Base-by-base conservation (phyloP, 2,888 invertebrate genomes). In the Ceramica pisi region DNA sequence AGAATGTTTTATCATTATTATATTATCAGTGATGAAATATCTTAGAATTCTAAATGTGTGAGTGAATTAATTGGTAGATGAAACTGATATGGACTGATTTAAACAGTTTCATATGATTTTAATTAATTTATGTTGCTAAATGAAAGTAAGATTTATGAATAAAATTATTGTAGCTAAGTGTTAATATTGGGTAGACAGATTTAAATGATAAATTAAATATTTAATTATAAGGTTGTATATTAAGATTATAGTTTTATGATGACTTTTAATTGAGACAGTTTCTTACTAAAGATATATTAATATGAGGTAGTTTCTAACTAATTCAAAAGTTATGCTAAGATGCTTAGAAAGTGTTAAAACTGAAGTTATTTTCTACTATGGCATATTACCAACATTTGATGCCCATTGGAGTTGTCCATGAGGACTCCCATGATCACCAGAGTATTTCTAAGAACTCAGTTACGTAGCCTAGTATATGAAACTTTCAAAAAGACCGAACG, bases 341-440 rank as follows among this genome's bases (percentile, higher is more conserved):
- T 19, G n/a, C 12, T 38, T 74, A 35, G 12, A 6, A 48, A 35
- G n/a, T 50, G 21, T 55, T 31, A 41, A 31, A 31, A 44, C n/a
- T 35, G 5, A n/a, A 44, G n/a, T 44, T n/a, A 62, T n/a, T 67
- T 38, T 23, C 7, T 21, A 53, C 21, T 55, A 2, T 53, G 19
- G 21, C 12, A 60, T 77, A 67, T 77, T 77, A 77, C 76, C 76
- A 50, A 72, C 35, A 46, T 23, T 76, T 69, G 74, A 51, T 69
- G 74, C 10, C 56, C 74, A 70, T 76, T 76, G 51, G 38, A 53
- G 61, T 59, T 38, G 4, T 71, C 53, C 31, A 59, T 50, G 31
- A 71, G 51, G 57, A 65, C 65, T 26, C 61, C 74, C 77, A 76
- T 69, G 26, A 55, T 74, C 74, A 61, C 68, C 31, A 62, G 66